A percentile compares a stretch with the other conserved stretches of the same genome.
Evolutionary conservation across 2,113 vertebrate species (phyloP).

Genomic region (Microcebus murinus): DNA sequence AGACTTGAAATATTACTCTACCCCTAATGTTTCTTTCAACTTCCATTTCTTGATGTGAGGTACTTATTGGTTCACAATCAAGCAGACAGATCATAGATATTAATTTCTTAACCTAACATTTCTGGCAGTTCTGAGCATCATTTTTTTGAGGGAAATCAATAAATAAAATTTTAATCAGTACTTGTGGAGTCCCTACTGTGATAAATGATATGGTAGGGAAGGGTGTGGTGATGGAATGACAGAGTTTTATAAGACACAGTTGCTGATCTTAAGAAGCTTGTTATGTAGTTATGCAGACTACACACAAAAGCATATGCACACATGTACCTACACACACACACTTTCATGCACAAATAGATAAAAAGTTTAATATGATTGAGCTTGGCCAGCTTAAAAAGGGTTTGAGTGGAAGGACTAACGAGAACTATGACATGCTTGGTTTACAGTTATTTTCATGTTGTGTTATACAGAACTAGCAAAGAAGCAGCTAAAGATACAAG

Average conservation of each 20-base stretch:
- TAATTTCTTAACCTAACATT: not conserved
- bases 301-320: not conserved
- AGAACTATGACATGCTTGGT: not conserved
- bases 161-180: not conserved
- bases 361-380: not conserved
- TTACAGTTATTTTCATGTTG: not conserved
- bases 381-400: not conserved
- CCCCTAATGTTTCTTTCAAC: not conserved
- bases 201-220: not conserved
- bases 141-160: not conserved
- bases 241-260: not conserved
- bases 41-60: not conserved
- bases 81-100: not conserved
- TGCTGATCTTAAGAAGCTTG: not conserved
- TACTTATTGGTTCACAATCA: not conserved
- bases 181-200: not conserved
- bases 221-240: not conserved
- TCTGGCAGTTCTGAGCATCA: not conserved
- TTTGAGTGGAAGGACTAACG: not conserved
- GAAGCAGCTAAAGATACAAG: not conserved
- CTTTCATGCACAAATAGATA: not conserved
- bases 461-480: not conserved
- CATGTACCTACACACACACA: not conserved
- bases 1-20: not conserved
- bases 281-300: not conserved